These are phyloP conservation scores for Limnephilus auricula DNA, from an alignment of 2,888 invertebrate genomes.

Conservation along the genomic window DNA sequence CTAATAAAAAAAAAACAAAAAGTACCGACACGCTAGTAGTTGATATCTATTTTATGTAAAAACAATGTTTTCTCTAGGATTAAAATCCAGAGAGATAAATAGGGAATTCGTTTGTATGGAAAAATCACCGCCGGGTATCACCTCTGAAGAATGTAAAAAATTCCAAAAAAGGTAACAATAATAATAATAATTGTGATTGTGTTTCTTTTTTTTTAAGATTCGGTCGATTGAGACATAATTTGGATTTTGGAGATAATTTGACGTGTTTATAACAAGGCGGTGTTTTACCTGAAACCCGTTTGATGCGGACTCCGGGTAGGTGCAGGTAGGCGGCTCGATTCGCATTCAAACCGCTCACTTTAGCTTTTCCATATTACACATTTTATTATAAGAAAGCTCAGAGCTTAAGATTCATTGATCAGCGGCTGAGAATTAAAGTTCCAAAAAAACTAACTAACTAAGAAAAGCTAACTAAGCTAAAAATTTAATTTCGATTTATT, in stretches of 20 bases:
- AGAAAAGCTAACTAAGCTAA: too few species aligned
- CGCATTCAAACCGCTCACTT: not conserved
- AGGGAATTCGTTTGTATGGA: too few species aligned
- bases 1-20: too few species aligned
- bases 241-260: not conserved
- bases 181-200: not conserved
- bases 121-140: too few species aligned
- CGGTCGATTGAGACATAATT: conserved; percentile 13
- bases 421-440: too few species aligned
- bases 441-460: too few species aligned
- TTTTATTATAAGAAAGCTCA: not conserved
- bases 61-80: too few species aligned
- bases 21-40: too few species aligned
- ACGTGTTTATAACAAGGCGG: conserved; percentile 19
- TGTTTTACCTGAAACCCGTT: conserved; percentile 5
- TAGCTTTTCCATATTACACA: not conserved
- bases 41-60: too few species aligned
- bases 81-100: too few species aligned
- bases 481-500: too few species aligned
- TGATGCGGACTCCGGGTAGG: not conserved
- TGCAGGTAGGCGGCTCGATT: not conserved
- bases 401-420: too few species aligned
- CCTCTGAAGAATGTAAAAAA: not conserved
- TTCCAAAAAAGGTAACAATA: not conserved
- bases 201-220: not conserved